These are phyloP conservation scores for Cryptocheilus praepositus DNA, from an alignment of 2,888 invertebrate genomes.

Conservation along the genomic window DNA sequence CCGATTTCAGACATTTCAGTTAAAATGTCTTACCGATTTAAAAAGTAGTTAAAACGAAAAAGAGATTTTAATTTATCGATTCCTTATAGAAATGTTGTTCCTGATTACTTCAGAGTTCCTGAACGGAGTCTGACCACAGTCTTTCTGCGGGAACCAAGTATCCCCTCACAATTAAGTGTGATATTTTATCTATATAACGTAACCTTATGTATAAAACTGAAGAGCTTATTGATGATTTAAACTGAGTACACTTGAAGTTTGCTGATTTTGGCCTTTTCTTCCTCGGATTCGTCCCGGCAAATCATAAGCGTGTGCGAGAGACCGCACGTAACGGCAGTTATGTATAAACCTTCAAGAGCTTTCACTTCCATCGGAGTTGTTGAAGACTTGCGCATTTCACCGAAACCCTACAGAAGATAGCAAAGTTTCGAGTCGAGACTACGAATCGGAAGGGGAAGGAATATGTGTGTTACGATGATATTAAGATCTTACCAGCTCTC, in stretches of 20 bases:
- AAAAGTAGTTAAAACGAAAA: constrained; percentile 1
- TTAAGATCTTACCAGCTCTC: constrained; percentile 84
- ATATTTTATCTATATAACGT: constrained; percentile 9
- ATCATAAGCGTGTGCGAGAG: constrained; percentile 88
- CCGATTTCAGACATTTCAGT: constrained; percentile 16
- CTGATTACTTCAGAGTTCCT: constrained; percentile 11
- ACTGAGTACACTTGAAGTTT: constrained; percentile 77
- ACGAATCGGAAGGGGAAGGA: not conserved
- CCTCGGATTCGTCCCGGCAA: constrained; percentile 80
- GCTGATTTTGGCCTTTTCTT: constrained; percentile 79
- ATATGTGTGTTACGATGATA: not conserved
- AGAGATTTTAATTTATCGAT: not conserved
- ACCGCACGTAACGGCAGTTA: constrained; percentile 89
- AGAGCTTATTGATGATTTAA: constrained; percentile 50
- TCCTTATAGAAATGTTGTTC: constrained; percentile 24
- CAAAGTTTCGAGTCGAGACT: not conserved
- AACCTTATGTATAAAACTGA: constrained; percentile 24
- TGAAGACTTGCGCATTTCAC: constrained; percentile 91
- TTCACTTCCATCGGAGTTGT: constrained; percentile 91
- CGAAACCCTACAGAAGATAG: constrained; percentile 81
- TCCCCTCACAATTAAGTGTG: constrained; percentile 11
- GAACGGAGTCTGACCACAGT: constrained; percentile 9
- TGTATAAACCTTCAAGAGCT: constrained; percentile 84
- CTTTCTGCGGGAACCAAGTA: constrained; percentile 7
- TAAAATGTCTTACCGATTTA: constrained; percentile 10